Conservation (phyloP, 2,113 vertebrate genomes). For the Anarhynchus alexandrinus region DNA sequence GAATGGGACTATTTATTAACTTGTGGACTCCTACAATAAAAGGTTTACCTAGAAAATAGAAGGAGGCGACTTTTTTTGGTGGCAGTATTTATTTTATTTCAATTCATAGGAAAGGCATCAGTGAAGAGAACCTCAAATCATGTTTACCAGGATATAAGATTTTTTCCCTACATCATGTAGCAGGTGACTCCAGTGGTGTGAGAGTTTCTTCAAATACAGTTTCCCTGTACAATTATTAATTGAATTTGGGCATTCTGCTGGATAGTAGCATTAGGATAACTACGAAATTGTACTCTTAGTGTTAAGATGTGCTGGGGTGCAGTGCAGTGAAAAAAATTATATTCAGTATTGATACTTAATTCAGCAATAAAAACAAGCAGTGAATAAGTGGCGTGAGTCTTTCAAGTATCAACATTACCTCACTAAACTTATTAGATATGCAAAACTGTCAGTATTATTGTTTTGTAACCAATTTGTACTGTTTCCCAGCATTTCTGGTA, state of each 20-base stretch:
- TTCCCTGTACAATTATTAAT: constrained; percentile 16
- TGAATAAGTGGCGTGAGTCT: constrained; percentile 38
- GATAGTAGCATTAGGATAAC: constrained; percentile 26
- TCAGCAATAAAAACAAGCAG: constrained; percentile 77
- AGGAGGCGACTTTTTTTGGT: not conserved
- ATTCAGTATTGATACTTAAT: constrained; percentile 52
- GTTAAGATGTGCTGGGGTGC: constrained; percentile 30
- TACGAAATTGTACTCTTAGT: not conserved
- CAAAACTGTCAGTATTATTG: constrained; percentile 64
- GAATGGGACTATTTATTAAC: constrained; percentile 58
- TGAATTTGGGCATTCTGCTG: constrained; percentile 41
- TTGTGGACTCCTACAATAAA: constrained; percentile 32
- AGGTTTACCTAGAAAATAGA: constrained; percentile 47
- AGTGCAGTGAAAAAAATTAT: not conserved
- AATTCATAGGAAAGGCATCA: not conserved
- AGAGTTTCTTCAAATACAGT: not conserved
- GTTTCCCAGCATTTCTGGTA: constrained; percentile 64
- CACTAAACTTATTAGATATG: constrained; percentile 76
- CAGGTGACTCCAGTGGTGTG: constrained; percentile 4
- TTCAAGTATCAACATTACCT: constrained; percentile 74
- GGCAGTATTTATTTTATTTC: constrained; percentile 37
- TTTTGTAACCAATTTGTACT: constrained; percentile 69
- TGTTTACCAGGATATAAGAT: not conserved
- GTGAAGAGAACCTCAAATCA: not conserved
- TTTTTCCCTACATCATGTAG: not conserved